A percentile compares a stretch with the other conserved stretches of the same genome.
Conservation (phyloP, 2,888 invertebrate species). For the Aporophyla nigra region DNA sequence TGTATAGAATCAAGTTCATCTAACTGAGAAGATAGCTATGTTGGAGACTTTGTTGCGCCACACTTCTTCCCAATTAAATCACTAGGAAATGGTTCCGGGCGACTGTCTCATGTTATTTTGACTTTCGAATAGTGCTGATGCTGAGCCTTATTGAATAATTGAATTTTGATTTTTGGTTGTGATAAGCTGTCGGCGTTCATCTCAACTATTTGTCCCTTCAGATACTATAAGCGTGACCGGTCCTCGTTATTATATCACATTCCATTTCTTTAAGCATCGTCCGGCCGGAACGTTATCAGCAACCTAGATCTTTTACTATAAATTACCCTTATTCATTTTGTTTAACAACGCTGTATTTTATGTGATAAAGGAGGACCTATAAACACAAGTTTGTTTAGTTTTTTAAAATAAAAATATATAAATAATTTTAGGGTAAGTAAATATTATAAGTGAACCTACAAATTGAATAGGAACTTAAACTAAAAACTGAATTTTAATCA, state of each 20-base stretch:
- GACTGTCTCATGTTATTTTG: too few relatives aligned
- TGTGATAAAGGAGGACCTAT: constrained; percentile 2
- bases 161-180: too few relatives aligned
- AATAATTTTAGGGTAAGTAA: background rate
- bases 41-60: too few relatives aligned
- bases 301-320: constrained; percentile 51
- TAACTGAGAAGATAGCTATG: too few relatives aligned
- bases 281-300: constrained; percentile 19
- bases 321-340: constrained; percentile 52
- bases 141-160: too few relatives aligned
- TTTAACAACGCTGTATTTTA: constrained; percentile 26
- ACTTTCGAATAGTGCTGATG: too few relatives aligned
- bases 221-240: background rate
- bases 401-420: background rate
- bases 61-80: too few relatives aligned
- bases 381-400: background rate
- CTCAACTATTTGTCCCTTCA: background rate
- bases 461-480: too few relatives aligned
- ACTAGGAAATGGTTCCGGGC: too few relatives aligned
- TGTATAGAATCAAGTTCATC: too few relatives aligned
- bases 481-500: too few relatives aligned
- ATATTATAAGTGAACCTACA: too few relatives aligned
- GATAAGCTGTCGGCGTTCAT: background rate
- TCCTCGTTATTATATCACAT: constrained; percentile 11
- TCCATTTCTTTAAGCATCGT: constrained; percentile 27